Percentiles rank a stretch among this genome's conserved stretches.
These are phyloP conservation scores for Oreocharis arfaki DNA, from an alignment of 2,113 vertebrate species.

Conservation along the genomic window DNA sequence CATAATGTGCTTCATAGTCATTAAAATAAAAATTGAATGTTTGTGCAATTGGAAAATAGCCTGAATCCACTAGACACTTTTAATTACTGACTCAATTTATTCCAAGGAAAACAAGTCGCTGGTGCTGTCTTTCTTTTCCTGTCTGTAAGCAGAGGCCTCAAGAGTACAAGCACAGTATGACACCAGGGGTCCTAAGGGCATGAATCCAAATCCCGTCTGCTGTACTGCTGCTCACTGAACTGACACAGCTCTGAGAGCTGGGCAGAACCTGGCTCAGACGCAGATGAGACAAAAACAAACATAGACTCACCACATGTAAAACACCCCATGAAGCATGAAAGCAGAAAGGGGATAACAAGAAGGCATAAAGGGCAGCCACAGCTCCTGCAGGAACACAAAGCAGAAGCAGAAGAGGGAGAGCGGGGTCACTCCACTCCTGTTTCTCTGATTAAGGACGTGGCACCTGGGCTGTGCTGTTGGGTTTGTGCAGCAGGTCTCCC, in stretches of 20 bases:
- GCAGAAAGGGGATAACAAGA: neutral
- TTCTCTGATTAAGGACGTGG: neutral
- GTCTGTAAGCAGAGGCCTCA: neutral
- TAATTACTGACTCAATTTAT: neutral
- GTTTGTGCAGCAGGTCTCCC: neutral
- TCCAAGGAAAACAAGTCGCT: neutral
- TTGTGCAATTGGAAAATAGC: neutral
- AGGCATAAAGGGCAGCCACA: neutral
- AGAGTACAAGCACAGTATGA: fast-evolving
- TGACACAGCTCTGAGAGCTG: neutral
- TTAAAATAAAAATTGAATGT: neutral
- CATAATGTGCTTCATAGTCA: neutral
- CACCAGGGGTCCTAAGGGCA: neutral
- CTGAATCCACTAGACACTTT: neutral
- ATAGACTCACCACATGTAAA: fast-evolving
- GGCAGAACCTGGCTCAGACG: neutral
- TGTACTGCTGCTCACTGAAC: neutral
- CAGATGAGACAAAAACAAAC: neutral
- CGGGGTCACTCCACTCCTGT: neutral
- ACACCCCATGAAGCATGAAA: neutral
- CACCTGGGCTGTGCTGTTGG: neutral
- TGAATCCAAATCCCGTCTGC: neutral
- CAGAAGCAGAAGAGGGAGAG: neutral
- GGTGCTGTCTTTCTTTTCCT: neutral
- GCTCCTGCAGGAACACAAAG: neutral